Base-by-base conservation (phyloP, 2,797 vertebrate species). In the Paguma larvata region DNA sequence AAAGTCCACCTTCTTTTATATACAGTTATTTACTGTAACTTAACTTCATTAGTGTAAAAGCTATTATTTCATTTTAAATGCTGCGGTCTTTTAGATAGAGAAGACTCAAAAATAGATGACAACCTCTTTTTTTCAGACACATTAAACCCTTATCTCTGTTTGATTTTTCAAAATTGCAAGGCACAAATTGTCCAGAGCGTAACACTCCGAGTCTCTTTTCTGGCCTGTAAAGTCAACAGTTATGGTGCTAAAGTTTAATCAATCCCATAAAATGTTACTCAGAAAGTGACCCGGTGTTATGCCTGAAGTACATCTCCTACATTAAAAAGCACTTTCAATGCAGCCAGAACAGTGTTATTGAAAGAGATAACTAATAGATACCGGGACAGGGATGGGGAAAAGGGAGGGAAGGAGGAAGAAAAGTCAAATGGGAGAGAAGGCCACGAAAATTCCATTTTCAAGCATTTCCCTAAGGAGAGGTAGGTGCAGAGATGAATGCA, bases 221-320 rank as follows among this genome's bases (percentile, higher is more conserved):
- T 89, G 96, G 98, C 98, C 98, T 98, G 96, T 99, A 98, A 99
- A 99, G 98, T 98, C 98, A 99, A 98, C 98, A 98, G 98, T 98
- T 98, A 98, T 34, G 98, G 98, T 98, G 98, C 98, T 99, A 98
- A 99, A 99, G 98, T 99, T 98, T 99, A 99, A 99, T 99, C 98
- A 99, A 98, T 98, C 98, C 98, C 98, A 99, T 99, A 99, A 99
- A 99, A 99, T 96, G 98, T 99, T 98, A 99, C 98, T 99, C 98
- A 98, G 98, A 98, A 98, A 98, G 97, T 98, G 99, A 99, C 98
- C 98, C 82, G 68, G 95, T 97, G 98, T 98, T 98, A 98, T 73
- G 92, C 97, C 98, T 98, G 98, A 98, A 99, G 99, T 98, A 98
- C 98, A 98, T 98, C 98, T 98, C 98, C 96, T 90, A 98, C 98